Evolutionary conservation across 2,888 invertebrate species (phyloP).

Genomic region (Rugalucina vietnamica): DNA sequence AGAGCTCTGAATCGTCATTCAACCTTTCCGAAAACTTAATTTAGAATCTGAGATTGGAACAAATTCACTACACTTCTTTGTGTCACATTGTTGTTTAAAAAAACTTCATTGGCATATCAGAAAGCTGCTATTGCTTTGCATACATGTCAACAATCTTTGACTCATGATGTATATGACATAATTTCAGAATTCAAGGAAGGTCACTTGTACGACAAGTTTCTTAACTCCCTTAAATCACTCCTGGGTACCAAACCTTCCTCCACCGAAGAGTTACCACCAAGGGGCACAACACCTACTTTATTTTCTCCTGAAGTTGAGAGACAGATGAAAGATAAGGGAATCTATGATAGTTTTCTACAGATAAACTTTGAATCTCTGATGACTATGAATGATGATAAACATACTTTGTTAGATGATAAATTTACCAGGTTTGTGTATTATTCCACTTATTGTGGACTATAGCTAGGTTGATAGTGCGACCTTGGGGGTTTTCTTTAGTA

Average conservation of each 20-base stretch:
- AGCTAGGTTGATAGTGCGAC: too few relatives aligned
- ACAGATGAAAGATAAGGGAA: conserved; percentile 73
- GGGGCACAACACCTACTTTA: conserved; percentile 42
- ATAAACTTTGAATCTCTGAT: conserved; percentile 73
- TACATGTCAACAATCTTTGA: too few relatives aligned
- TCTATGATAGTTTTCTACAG: conserved; percentile 72
- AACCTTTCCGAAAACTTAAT: too few relatives aligned
- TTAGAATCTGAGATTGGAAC: too few relatives aligned
- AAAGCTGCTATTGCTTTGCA: too few relatives aligned
- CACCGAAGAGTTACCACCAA: conserved; percentile 9
- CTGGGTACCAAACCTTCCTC: conserved; percentile 59
- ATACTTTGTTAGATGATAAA: conserved; percentile 43
- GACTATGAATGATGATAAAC: conserved; percentile 12
- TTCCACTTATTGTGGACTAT: too few relatives aligned
- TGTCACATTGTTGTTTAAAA: too few relatives aligned
- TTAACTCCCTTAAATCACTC: conserved; percentile 68
- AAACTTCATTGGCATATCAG: too few relatives aligned
- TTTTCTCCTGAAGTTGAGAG: conserved; percentile 64
- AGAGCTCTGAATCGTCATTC: too few relatives aligned
- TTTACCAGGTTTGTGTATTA: conserved; percentile 47
- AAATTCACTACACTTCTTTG: too few relatives aligned
- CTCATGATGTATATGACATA: too few relatives aligned
- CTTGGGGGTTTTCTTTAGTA: too few relatives aligned
- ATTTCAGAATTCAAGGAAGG: conserved; percentile 65
- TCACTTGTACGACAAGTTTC: conserved; percentile 74